Evolutionary conservation across 2,113 vertebrate genomes (phyloP).

Genomic region (Ammospiza nelsoni): DNA sequence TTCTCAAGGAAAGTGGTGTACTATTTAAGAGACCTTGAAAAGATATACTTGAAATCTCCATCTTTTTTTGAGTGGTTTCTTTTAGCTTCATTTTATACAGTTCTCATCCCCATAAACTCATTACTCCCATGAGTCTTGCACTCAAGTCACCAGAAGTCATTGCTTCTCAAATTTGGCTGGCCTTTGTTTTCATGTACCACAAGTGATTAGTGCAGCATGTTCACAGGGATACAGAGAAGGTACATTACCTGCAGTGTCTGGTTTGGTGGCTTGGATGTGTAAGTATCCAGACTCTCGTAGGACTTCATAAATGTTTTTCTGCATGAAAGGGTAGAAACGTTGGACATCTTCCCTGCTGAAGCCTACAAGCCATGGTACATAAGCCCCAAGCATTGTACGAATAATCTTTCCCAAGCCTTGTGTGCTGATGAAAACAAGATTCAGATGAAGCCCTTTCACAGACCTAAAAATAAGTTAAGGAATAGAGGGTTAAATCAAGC

Average conservation of each 20-base stretch:
- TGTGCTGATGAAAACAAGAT: slow-evolving; percentile 3
- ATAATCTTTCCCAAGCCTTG: slow-evolving; percentile 50
- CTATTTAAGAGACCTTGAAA: not conserved
- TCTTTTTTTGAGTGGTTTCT: not conserved
- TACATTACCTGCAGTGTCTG: slow-evolving; percentile 84
- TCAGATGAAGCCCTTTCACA: slow-evolving; percentile 86
- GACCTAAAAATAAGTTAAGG: slow-evolving; percentile 66
- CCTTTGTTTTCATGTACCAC: not conserved
- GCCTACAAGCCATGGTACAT: slow-evolving; percentile 85
- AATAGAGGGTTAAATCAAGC: not conserved
- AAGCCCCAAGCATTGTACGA: slow-evolving; percentile 78
- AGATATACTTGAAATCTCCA: not conserved
- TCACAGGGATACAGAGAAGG: not conserved
- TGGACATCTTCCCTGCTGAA: slow-evolving; percentile 80
- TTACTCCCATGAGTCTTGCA: not conserved
- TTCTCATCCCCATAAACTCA: not conserved
- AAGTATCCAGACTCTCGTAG: slow-evolving; percentile 83
- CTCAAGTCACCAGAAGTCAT: not conserved
- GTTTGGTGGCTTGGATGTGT: slow-evolving; percentile 89
- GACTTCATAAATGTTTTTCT: slow-evolving; percentile 76
- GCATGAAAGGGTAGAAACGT: slow-evolving; percentile 80
- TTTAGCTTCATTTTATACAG: not conserved
- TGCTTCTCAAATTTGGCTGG: not conserved
- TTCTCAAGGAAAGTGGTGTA: not conserved
- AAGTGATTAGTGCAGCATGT: not conserved